Conservation (phyloP, 2,888 invertebrate genomes). For the Hartigia nigra region DNA sequence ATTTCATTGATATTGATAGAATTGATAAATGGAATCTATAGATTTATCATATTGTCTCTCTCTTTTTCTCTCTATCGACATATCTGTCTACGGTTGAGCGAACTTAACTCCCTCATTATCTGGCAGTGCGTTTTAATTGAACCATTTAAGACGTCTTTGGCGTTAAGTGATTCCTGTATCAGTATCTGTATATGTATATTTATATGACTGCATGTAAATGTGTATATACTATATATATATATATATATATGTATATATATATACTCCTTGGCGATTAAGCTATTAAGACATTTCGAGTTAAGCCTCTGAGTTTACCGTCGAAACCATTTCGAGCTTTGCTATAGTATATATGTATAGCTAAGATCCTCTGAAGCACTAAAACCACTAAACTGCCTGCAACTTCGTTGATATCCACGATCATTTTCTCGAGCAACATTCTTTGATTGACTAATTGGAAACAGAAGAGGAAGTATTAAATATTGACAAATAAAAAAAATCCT, state of each 20-base stretch:
- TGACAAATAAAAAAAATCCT: not conserved
- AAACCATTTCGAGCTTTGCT: conserved; percentile 26
- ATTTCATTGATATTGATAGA: not conserved
- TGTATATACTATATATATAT: too few relatives aligned
- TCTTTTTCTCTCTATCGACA: conserved; percentile 9
- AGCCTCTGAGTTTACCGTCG: conserved; percentile 29
- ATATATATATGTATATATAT: conserved; percentile 8
- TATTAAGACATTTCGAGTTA: conserved; percentile 35
- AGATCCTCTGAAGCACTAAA: conserved; percentile 42
- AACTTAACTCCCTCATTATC: conserved; percentile 6
- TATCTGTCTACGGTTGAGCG: not conserved
- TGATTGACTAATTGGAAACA: not conserved
- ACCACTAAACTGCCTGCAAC: conserved; percentile 41
- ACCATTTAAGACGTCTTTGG: conserved; percentile 8
- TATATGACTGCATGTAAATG: not conserved
- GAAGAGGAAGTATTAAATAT: not conserved
- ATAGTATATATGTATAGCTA: conserved; percentile 4
- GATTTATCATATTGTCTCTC: conserved; percentile 25
- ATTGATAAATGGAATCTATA: not conserved
- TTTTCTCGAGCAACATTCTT: conserved; percentile 15
- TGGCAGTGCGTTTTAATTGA: conserved; percentile 35
- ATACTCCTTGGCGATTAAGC: conserved; percentile 30
- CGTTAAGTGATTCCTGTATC: conserved; percentile 29
- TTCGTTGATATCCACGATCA: conserved; percentile 32
- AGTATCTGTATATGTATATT: conserved; percentile 12